These are phyloP conservation scores for Azorinus chamasolen DNA, from an alignment of 2,888 invertebrate species.

Conservation along the genomic window DNA sequence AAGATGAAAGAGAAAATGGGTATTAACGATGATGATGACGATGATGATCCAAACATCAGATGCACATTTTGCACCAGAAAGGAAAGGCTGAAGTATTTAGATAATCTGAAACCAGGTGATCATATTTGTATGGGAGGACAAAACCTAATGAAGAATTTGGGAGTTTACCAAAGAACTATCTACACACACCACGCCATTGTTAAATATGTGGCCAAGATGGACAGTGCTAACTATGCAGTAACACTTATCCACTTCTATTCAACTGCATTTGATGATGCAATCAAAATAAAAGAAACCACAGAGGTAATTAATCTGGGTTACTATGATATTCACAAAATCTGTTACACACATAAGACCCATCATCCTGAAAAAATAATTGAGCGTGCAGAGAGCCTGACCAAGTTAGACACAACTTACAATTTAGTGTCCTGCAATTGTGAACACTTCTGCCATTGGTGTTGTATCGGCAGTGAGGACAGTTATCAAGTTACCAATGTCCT, in stretches of 20 bases:
- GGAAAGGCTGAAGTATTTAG: constrained; percentile 2
- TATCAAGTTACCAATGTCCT: constrained; percentile 13
- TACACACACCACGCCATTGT: constrained; percentile 48
- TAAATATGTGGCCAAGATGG: constrained; percentile 10
- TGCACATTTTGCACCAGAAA: constrained; percentile 24
- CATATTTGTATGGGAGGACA: constrained; percentile 32
- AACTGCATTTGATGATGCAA: constrained; percentile 22
- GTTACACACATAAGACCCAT: constrained; percentile 20
- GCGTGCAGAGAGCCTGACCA: constrained; percentile 16
- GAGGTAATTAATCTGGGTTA: constrained; percentile 6
- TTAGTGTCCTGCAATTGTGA: constrained; percentile 11
- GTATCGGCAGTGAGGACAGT: constrained; percentile 21
- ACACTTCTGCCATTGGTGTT: constrained; percentile 23
- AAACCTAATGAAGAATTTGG: constrained; percentile 8
- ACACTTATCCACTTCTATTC: constrained; percentile 39
- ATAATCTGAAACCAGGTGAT: constrained; percentile 1
- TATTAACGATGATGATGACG: background rate
- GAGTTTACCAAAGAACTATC: background rate
- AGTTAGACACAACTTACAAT: background rate
- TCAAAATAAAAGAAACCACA: constrained; percentile 29
- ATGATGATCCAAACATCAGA: constrained; percentile 10
- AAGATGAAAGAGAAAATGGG: no score
- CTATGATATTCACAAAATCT: constrained; percentile 28
- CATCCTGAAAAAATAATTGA: constrained; percentile 18
- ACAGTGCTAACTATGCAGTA: constrained; percentile 1